Base-by-base conservation (phyloP, 1,140 invertebrate species). In the Lepidotrigona ventralis region DNA sequence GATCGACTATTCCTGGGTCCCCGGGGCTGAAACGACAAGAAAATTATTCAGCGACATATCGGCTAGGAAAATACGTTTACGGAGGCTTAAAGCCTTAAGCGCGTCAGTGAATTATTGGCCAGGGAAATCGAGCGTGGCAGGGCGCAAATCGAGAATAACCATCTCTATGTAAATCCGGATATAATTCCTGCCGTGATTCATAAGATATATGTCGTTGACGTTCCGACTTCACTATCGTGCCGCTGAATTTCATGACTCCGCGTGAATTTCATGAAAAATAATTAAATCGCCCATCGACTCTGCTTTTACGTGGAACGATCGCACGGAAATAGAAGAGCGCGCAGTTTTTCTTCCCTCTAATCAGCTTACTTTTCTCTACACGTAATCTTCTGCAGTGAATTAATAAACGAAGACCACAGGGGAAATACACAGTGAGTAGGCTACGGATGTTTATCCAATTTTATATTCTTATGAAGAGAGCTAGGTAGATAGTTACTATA, bases 121-220 rank as follows among this genome's bases (percentile, higher is more conserved):
- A 23, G 63, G 83, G 71, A 84, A 84, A 84, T 81, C 83, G 83
- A 84, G 19, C 78, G 69, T 81, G n/a, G 54, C 78, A 79, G 71
- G 69, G 69, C 60, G 83, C 83, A 75, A 84, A 84, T 84, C 83
- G 83, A 84, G 83, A 84, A 84, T 84, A 81, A 84, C 83, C 83
- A 81, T 84, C 77, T 81, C 78, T 73, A 84, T 80, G 83, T 74
- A 84, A 84, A 84, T 84, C 78, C 71, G 69, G 68, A 72, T 79
- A 83, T 82, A 82, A 82, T 82, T 82, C 73, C 64, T 58, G 26
- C 51, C 64, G 63, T 77, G 73, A 77, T 82, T 82, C 80, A 82
- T 82, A 82, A 82, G 73, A 82, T 82, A 82, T 82, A 82, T 33
- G 80, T 76, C 80, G 72, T 81, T 81, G 81, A 78, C 81, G 74